Conservation (phyloP, 2,888 invertebrate species). For the Agrochola litura region DNA sequence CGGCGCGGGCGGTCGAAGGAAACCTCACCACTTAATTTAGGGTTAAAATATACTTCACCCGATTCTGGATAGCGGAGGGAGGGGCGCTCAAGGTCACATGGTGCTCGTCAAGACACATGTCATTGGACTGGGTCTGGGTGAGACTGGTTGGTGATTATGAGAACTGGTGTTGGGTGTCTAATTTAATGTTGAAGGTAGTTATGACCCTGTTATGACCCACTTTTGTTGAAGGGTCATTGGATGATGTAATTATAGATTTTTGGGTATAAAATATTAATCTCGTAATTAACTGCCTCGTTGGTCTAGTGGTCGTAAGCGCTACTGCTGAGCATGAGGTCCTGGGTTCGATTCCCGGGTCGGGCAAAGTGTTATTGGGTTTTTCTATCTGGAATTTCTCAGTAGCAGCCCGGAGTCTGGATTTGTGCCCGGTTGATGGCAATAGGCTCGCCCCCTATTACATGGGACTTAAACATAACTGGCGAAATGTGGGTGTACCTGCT, state of each 20-base stretch:
- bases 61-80: conserved; percentile 68
- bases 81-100: conserved; percentile 80
- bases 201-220: background rate
- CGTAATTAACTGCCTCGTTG: too few species aligned
- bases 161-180: background rate
- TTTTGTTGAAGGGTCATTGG: background rate
- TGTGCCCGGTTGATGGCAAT: too few species aligned
- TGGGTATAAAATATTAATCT: background rate
- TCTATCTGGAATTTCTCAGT: too few species aligned
- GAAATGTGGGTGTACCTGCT: too few species aligned
- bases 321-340: too few species aligned
- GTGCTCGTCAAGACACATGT: conserved; percentile 67
- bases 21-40: conserved; percentile 83
- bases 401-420: too few species aligned
- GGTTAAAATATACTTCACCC: conserved; percentile 84
- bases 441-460: too few species aligned
- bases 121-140: conserved; percentile 41
- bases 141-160: conserved; percentile 7
- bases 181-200: background rate
- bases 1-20: conserved; percentile 82
- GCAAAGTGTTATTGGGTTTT: too few species aligned
- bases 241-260: background rate
- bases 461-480: too few species aligned
- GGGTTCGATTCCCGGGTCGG: too few species aligned
- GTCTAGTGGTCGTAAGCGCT: too few species aligned